Evolutionary conservation across 1,140 invertebrate genomes (phyloP).

Genomic region (Eurosta solidaginis): DNA sequence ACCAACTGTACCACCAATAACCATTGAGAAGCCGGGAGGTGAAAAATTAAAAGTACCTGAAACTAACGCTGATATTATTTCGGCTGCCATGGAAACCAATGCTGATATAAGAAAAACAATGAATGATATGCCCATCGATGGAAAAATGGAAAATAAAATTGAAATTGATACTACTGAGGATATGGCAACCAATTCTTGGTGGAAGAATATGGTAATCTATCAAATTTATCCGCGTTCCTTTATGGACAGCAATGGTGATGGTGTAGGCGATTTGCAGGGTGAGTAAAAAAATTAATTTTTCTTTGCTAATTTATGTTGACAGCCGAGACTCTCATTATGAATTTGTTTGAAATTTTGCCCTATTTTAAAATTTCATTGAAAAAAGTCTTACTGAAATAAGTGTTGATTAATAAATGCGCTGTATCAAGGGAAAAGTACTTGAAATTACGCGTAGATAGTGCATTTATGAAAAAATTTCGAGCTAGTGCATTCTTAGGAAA

Average conservation of each 20-base stretch:
- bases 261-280: constrained; percentile 70
- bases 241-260: constrained; percentile 73
- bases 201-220: constrained; percentile 73
- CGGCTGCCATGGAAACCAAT: neutral
- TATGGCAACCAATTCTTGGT: constrained; percentile 67
- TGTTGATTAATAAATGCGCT: no score
- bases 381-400: no score
- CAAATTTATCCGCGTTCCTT: constrained; percentile 80
- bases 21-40: neutral
- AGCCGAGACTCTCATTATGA: neutral
- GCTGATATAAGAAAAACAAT: neutral
- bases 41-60: neutral
- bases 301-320: neutral
- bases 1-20: neutral
- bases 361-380: neutral
- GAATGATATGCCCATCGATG: neutral
- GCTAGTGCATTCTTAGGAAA: no score
- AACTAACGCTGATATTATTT: neutral
- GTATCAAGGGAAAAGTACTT: no score
- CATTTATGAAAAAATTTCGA: no score
- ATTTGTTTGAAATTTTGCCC: neutral
- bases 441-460: no score
- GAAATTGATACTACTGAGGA: neutral
- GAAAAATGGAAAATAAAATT: neutral
- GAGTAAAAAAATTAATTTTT: constrained; percentile 31